Conservation (phyloP, 2,797 vertebrate species). For the Mus spretus region DNA sequence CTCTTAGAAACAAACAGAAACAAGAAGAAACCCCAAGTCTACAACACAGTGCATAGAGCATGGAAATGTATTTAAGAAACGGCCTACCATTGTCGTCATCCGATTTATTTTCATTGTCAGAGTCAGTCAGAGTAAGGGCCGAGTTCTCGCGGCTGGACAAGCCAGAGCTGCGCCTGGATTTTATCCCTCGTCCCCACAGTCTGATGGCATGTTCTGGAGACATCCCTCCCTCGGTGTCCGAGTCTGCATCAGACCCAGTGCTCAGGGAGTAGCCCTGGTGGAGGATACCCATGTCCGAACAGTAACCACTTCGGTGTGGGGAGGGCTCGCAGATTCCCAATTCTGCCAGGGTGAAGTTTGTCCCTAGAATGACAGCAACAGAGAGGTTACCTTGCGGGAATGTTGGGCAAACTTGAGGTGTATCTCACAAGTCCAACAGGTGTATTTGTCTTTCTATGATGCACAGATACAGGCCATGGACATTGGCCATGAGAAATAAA, state of each 20-base stretch:
- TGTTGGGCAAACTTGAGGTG: neutral
- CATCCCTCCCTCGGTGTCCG: constrained; percentile 95
- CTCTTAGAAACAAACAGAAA: neutral
- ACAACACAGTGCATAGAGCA: neutral
- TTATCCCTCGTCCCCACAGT: constrained; percentile 95
- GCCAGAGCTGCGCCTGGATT: constrained; percentile 95
- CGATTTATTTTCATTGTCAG: constrained; percentile 97
- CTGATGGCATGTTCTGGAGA: constrained; percentile 96
- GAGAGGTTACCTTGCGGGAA: constrained; percentile 22
- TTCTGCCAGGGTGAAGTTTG: constrained; percentile 96
- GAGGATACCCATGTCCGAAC: constrained; percentile 95
- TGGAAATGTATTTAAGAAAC: constrained; percentile 68
- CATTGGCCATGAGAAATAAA: neutral
- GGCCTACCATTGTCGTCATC: constrained; percentile 97
- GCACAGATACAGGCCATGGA: neutral
- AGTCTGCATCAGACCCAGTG: constrained; percentile 93
- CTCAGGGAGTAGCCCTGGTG: constrained; percentile 96
- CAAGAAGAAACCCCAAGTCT: neutral
- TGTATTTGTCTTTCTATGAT: neutral
- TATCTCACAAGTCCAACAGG: neutral
- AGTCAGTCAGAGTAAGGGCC: constrained; percentile 96
- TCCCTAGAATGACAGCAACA: constrained; percentile 85
- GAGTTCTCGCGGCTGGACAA: constrained; percentile 97
- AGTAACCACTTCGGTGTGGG: constrained; percentile 93
- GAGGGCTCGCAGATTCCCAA: constrained; percentile 96